Percentiles rank a stretch among this genome's conserved stretches.
phyloP scores from a whole-genome alignment of 2,797 vertebrate species.

The Ctenopoma kingsleyae region DNA sequence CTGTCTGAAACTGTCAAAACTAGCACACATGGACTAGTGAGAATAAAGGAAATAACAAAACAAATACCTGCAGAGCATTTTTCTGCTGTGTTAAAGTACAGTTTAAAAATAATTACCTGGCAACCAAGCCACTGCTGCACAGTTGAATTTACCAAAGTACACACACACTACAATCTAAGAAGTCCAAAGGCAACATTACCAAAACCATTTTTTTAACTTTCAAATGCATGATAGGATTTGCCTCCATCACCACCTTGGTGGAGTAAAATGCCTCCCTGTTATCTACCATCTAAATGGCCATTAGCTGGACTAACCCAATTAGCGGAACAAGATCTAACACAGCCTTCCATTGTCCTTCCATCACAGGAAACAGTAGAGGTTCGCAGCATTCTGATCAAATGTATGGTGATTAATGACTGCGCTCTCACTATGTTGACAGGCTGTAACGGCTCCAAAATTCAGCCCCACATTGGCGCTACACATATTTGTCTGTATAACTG shows the following conservation, averaged over 20 bases:
- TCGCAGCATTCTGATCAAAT: slow-evolving; percentile 92
- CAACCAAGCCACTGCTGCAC: background rate
- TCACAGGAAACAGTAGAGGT: slow-evolving; percentile 85
- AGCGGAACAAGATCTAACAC: slow-evolving; percentile 84
- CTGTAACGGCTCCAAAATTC: slow-evolving; percentile 67
- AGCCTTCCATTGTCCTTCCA: slow-evolving; percentile 82
- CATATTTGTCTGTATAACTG: slow-evolving; percentile 78
- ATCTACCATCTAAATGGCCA: slow-evolving; percentile 86
- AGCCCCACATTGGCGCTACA: slow-evolving; percentile 77
- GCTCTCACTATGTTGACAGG: slow-evolving; percentile 77
- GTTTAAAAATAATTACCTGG: slow-evolving; percentile 33
- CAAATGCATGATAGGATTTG: slow-evolving; percentile 79
- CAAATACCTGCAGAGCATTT: slow-evolving; percentile 31
- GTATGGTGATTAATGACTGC: slow-evolving; percentile 91
- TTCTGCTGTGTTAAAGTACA: slow-evolving; percentile 10
- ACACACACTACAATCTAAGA: slow-evolving; percentile 18
- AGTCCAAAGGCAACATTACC: slow-evolving; percentile 30
- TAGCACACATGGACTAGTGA: background rate
- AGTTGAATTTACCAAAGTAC: slow-evolving; percentile 8
- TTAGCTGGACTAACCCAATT: slow-evolving; percentile 87
- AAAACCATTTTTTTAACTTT: slow-evolving; percentile 58
- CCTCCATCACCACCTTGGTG: slow-evolving; percentile 81
- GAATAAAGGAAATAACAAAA: slow-evolving; percentile 20
- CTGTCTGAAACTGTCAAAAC: slow-evolving; percentile 28
- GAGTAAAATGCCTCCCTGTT: slow-evolving; percentile 82